phyloP scores from a whole-genome alignment of 1,140 invertebrate genomes.

The Drosophila chauvacae region DNA sequence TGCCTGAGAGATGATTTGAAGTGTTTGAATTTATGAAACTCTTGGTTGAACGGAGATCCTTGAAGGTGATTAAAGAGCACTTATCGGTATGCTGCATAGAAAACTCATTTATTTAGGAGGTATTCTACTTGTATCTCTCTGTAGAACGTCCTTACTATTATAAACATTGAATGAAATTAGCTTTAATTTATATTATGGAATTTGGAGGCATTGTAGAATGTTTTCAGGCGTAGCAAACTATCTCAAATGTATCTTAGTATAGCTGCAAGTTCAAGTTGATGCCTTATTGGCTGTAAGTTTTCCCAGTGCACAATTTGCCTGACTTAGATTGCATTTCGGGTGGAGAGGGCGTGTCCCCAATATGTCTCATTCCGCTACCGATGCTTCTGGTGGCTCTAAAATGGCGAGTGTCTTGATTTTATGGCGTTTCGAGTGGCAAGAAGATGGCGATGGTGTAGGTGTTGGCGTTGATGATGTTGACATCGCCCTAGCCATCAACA shows the following conservation, averaged over 20 bases:
- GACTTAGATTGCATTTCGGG: slow-evolving; percentile 54
- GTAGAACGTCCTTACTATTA: background rate
- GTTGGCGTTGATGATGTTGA: background rate
- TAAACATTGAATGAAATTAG: background rate
- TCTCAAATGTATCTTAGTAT: background rate
- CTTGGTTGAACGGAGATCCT: background rate
- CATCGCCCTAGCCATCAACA: slow-evolving; percentile 42
- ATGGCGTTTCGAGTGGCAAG: slow-evolving; percentile 49
- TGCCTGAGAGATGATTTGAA: slow-evolving; percentile 31
- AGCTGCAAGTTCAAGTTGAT: too few relatives aligned
- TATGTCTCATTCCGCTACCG: slow-evolving; percentile 35
- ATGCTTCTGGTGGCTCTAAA: slow-evolving; percentile 41
- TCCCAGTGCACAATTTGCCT: slow-evolving; percentile 48
- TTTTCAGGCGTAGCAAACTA: background rate
- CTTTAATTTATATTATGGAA: background rate
- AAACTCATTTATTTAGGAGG: background rate
- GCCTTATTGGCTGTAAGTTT: background rate
- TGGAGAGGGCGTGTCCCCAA: slow-evolving; percentile 16
- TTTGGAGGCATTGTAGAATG: background rate
- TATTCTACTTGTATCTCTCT: background rate
- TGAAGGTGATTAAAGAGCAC: slow-evolving; percentile 1
- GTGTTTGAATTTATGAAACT: slow-evolving; percentile 31
- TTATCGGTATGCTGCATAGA: background rate
- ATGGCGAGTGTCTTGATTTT: slow-evolving; percentile 74
- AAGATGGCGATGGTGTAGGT: background rate